phyloP scores from a whole-genome alignment of 2,797 vertebrate genomes.

The Esox lucius region DNA sequence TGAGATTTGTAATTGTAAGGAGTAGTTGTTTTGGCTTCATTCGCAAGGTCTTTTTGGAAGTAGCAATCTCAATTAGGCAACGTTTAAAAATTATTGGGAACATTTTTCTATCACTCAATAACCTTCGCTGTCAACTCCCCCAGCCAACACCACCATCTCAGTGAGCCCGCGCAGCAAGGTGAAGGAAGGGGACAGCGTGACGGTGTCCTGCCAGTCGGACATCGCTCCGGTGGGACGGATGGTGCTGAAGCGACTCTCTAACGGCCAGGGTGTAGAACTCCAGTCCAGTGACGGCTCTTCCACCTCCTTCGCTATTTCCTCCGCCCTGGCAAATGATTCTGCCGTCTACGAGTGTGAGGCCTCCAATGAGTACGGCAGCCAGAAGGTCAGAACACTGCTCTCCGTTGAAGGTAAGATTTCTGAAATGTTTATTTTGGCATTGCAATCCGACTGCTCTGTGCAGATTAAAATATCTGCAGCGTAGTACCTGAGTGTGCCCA shows the following conservation, averaged over 20 bases:
- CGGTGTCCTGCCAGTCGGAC: conserved; percentile 64
- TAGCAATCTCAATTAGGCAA: neutral
- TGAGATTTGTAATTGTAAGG: neutral
- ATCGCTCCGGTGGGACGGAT: conserved; percentile 63
- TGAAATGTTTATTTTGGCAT: neutral
- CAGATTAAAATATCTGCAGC: no score
- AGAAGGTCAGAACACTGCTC: conserved; percentile 60
- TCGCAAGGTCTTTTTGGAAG: neutral
- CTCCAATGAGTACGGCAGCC: conserved; percentile 60
- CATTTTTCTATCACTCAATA: neutral
- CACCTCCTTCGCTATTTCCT: conserved; percentile 58
- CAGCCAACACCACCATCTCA: conserved; percentile 52
- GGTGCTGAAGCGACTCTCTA: conserved; percentile 61
- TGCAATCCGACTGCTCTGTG: neutral
- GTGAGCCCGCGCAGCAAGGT: conserved; percentile 56
- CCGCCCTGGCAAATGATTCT: conserved; percentile 57
- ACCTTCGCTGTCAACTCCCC: conserved; percentile 50
- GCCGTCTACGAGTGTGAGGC: conserved; percentile 75
- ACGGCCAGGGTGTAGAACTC: conserved; percentile 18
- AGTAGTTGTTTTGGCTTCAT: neutral
- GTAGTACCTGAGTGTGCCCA: no score
- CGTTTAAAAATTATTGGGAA: neutral
- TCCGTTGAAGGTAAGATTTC: conserved; percentile 69
- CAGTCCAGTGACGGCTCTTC: conserved; percentile 48
- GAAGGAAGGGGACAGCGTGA: conserved; percentile 70